A percentile compares a stretch with the other conserved stretches of the same genome.
phyloP scores from a whole-genome alignment of 2,113 vertebrate species.

The Butorides virescens region DNA sequence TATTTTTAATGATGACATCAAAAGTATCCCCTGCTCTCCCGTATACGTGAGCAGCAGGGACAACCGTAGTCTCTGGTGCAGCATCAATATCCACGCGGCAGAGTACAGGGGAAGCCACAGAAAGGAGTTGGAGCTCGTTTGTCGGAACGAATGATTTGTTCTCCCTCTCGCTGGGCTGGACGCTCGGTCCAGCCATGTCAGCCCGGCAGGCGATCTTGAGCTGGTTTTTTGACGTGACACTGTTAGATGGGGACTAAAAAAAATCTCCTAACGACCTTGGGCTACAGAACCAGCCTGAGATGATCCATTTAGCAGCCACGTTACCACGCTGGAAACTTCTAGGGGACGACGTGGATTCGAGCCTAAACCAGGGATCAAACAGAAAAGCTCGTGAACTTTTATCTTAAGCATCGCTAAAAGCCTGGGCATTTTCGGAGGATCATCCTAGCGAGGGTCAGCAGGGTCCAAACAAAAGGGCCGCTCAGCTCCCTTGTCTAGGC shows the following conservation, averaged over 20 bases:
- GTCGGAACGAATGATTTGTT: background rate
- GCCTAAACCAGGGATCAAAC: background rate
- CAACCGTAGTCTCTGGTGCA: background rate
- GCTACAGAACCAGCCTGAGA: background rate
- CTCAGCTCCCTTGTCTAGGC: background rate
- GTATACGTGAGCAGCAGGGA: background rate
- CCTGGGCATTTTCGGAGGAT: background rate
- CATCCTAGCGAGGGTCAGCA: background rate
- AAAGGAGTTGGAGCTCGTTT: background rate
- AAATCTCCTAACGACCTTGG: background rate
- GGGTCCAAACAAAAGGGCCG: background rate
- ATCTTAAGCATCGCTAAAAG: background rate
- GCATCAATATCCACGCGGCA: rapidly evolving
- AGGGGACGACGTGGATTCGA: background rate
- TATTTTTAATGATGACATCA: background rate
- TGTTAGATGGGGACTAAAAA: background rate
- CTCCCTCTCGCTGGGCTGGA: background rate
- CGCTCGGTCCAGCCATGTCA: background rate
- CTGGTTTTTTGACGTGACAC: background rate
- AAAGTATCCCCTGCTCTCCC: background rate
- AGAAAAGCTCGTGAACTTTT: background rate
- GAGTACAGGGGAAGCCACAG: background rate
- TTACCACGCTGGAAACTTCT: background rate
- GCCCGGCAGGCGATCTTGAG: background rate
- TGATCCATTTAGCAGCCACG: background rate